Base-by-base conservation (phyloP, 2,113 vertebrate genomes). In the Pollimyrus isidori region DNA sequence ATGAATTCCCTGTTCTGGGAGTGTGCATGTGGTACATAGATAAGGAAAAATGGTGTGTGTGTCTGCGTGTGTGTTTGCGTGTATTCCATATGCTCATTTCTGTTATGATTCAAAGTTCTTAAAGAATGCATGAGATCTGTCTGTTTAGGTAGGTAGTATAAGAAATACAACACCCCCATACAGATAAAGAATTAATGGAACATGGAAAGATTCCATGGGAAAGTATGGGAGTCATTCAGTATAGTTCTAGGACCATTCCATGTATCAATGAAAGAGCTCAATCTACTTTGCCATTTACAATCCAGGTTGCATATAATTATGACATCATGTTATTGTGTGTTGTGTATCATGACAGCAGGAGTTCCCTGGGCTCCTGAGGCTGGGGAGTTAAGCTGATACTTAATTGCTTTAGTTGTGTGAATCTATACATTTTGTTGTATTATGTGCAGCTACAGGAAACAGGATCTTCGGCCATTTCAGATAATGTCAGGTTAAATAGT, bases 1-100 rank as follows among this genome's bases (percentile, higher is more conserved):
- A 93, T 92, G 89, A 62, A 56, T 90, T 82, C 85, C 56, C n/a
- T 52, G n/a, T 15, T 86, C 90, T 84, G 88, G 45, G 90, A 89
- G 69, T 84, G 23, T n/a, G 48, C 83, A 49, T 86, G 83, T 50
- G 7, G 46, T n/a, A 19, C 30, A 42, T 39, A 50, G 48, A 86
- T 48, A 48, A 86, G 45, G 46, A 21, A n/a, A 50, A 84, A 86
- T 86, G 7, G 17, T 48, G 9, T 84, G 9, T 84, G 82, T 46
- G 17, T 84, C 9, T 46, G 19, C 26, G 21, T 58, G 21, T 58
- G 56, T 62, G 56, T 58, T 1, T 62, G 56, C 1, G 21, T 58
- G 53, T 56, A 7, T 69, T 26, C 23, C 35, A 82, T 86, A 26
- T 86, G 83, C 45, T 42, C 73, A 42, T 80, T 80, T 42, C 19